These are phyloP conservation scores for Periophthalmus magnuspinnatus DNA, from an alignment of 2,797 vertebrate genomes.

Conservation along the genomic window DNA sequence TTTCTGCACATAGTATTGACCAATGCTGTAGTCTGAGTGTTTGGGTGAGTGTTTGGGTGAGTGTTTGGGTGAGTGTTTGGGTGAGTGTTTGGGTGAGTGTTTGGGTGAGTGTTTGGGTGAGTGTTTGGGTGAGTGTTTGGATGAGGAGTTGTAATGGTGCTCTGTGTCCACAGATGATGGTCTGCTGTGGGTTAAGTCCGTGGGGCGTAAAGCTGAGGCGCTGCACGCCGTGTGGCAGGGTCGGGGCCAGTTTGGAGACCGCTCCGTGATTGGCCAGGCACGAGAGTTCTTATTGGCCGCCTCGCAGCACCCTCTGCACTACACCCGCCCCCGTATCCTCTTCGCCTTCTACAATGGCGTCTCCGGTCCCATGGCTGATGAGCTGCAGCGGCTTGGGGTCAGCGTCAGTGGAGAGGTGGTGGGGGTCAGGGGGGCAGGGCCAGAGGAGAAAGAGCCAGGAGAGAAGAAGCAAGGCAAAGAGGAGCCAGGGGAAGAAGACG, in stretches of 20 bases:
- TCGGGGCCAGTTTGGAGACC: constrained; percentile 92
- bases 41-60: no score
- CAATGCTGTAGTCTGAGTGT: no score
- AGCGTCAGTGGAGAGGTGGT: constrained; percentile 91
- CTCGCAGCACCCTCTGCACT: constrained; percentile 88
- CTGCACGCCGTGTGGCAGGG: constrained; percentile 97
- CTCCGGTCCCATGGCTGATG: constrained; percentile 89
- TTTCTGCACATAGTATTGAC: no score
- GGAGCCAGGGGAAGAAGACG: constrained; percentile 11
- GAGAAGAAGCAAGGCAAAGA: constrained; percentile 36
- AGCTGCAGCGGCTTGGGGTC: constrained; percentile 89
- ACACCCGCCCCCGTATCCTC: constrained; percentile 86
- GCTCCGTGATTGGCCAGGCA: constrained; percentile 72
- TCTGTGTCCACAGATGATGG: constrained; percentile 59
- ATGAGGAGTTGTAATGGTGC: not conserved
- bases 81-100: no score
- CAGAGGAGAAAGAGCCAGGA: constrained; percentile 44
- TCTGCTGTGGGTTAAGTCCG: constrained; percentile 95
- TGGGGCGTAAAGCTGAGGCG: constrained; percentile 93
- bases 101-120: no score
- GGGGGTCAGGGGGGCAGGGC: constrained; percentile 78
- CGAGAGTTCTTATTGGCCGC: constrained; percentile 90
- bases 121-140: no score
- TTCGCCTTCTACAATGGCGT: constrained; percentile 96
- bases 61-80: no score